Conservation (phyloP, 1,140 invertebrate genomes). For the Proctacanthus coquilletti region DNA sequence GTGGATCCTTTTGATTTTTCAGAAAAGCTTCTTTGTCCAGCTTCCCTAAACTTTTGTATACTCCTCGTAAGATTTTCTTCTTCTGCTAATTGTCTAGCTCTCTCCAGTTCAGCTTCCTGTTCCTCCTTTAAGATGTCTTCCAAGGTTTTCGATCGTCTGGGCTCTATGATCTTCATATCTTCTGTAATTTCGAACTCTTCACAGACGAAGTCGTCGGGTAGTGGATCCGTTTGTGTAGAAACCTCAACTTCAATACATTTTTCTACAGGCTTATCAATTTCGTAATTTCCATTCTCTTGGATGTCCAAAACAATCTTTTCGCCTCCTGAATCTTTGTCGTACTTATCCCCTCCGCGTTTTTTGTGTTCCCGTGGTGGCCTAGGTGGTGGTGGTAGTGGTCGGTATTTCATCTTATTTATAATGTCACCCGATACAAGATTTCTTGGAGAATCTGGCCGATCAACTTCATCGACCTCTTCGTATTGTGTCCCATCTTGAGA, state of each 20-base stretch:
- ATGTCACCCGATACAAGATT: slow-evolving; percentile 51
- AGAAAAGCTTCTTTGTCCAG: slow-evolving; percentile 36
- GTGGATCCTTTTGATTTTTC: slow-evolving; percentile 35
- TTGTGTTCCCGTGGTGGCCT: slow-evolving; percentile 49
- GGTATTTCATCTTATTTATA: slow-evolving; percentile 60
- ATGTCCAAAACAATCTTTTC: slow-evolving; percentile 18
- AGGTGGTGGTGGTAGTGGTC: slow-evolving; percentile 66
- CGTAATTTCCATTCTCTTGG: slow-evolving; percentile 10
- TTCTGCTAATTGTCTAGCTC: slow-evolving; percentile 15
- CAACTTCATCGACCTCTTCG: slow-evolving; percentile 39
- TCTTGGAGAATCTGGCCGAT: slow-evolving; percentile 30
- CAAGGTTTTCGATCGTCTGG: slow-evolving; percentile 18
- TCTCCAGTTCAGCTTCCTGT: slow-evolving; percentile 15
- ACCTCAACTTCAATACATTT: slow-evolving; percentile 43
- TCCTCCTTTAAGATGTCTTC: slow-evolving; percentile 21
- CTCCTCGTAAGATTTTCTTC: slow-evolving; percentile 28
- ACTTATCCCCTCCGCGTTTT: slow-evolving; percentile 18
- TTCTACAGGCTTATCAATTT: background rate
- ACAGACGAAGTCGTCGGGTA: slow-evolving; percentile 58
- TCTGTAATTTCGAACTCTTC: slow-evolving; percentile 44
- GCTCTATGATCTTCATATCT: slow-evolving; percentile 25
- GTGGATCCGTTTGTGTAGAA: slow-evolving; percentile 64
- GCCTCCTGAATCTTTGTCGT: slow-evolving; percentile 19
- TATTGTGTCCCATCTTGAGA: slow-evolving; percentile 35
- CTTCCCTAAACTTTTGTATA: slow-evolving; percentile 30